These are phyloP conservation scores for Centropus unirufus DNA, from an alignment of 2,113 vertebrate species.

Conservation along the genomic window DNA sequence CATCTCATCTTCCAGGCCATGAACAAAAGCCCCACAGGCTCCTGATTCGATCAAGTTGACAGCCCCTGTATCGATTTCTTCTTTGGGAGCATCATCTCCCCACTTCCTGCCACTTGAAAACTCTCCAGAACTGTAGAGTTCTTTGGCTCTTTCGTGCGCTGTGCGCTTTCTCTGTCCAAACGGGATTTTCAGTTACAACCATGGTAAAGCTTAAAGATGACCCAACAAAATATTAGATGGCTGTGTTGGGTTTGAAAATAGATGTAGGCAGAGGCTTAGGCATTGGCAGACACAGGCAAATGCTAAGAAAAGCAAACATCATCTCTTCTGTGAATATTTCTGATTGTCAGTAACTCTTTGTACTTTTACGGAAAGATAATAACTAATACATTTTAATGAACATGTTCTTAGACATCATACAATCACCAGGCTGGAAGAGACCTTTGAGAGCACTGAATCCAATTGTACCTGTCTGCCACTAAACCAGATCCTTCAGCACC, in stretches of 20 bases:
- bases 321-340: background rate
- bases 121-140: constrained; percentile 94
- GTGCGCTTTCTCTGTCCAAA: constrained; percentile 90
- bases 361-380: background rate
- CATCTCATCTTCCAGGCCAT: constrained; percentile 98
- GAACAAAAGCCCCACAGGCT: constrained; percentile 96
- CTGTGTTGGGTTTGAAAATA: background rate
- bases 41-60: constrained; percentile 96
- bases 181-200: background rate
- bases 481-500: no score
- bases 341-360: background rate
- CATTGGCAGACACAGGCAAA: background rate
- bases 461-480: no score
- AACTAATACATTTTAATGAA: background rate
- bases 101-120: constrained; percentile 96
- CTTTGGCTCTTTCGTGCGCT: constrained; percentile 94
- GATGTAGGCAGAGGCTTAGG: background rate
- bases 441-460: no score
- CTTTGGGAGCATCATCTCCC: constrained; percentile 96
- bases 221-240: background rate
- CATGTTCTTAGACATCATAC: background rate
- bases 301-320: background rate
- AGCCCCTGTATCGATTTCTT: constrained; percentile 90
- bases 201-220: background rate
- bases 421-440: no score